Conservation (phyloP, 64 coral and sea anemone genomes). For the Actinia tenebrosa region DNA sequence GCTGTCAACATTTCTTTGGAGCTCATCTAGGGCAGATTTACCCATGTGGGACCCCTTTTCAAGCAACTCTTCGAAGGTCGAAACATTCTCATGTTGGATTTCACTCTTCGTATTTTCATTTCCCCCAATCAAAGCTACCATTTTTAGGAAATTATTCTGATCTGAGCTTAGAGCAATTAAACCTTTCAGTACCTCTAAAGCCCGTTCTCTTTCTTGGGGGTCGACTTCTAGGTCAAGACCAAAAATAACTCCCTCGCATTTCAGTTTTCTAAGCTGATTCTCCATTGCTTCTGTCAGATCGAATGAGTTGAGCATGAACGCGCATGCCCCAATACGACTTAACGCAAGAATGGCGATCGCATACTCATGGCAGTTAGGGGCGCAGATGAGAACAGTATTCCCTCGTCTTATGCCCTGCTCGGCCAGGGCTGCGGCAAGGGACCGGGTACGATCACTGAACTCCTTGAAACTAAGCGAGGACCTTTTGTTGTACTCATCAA, state of each 20-base stretch:
- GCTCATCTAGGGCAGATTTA: not conserved
- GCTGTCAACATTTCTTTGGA: not conserved
- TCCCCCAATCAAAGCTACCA: not conserved
- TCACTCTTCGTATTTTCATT: not conserved
- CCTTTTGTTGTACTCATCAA: not conserved
- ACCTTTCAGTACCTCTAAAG: not conserved
- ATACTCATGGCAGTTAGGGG: conserved; percentile 7
- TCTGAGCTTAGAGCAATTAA: not conserved
- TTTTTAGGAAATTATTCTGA: not conserved
- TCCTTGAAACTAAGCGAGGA: not conserved
- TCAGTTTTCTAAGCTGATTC: not conserved
- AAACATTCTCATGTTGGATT: not conserved
- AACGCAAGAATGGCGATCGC: not conserved
- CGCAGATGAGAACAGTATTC: not conserved
- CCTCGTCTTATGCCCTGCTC: not conserved
- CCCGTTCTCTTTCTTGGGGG: not conserved
- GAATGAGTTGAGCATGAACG: not conserved
- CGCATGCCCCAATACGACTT: conserved; percentile 19
- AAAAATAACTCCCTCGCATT: conserved; percentile 7
- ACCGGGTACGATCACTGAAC: not conserved
- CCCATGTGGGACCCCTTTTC: not conserved
- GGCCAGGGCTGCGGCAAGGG: not conserved
- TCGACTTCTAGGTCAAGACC: not conserved
- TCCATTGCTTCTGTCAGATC: not conserved
- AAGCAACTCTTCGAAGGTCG: not conserved